These are phyloP conservation scores for Bradynema listronoti DNA, from an alignment of 1,140 invertebrate species.

Conservation along the genomic window DNA sequence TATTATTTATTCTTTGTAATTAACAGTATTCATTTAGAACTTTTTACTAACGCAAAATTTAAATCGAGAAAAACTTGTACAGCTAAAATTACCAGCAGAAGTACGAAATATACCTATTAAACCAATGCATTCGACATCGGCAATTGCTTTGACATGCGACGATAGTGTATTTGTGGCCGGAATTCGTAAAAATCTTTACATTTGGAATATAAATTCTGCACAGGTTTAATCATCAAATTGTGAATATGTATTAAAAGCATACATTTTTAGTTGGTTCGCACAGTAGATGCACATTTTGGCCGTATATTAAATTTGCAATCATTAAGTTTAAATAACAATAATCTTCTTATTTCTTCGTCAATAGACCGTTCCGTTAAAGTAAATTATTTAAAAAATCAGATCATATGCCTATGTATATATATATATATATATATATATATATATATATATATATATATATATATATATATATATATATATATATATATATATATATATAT, in stretches of 20 bases:
- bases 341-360: conserved; percentile 86
- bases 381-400: conserved; percentile 1
- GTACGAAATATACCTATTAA: conserved; percentile 45
- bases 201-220: conserved; percentile 71
- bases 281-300: conserved; percentile 90
- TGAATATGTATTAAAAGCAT: conserved; percentile 51
- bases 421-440: neutral
- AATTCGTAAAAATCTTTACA: conserved; percentile 87
- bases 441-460: conserved; percentile 2
- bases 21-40: too few species aligned
- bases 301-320: conserved; percentile 83
- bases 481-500: neutral
- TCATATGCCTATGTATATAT: conserved; percentile 3
- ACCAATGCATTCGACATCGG: conserved; percentile 74
- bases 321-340: conserved; percentile 78
- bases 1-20: too few species aligned
- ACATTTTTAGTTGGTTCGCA: conserved; percentile 75
- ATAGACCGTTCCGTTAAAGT: conserved; percentile 92
- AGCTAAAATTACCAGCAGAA: conserved; percentile 36
- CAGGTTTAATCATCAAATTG: conserved; percentile 13
- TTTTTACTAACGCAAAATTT: conserved; percentile 35
- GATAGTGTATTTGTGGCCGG: conserved; percentile 87
- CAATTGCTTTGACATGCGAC: conserved; percentile 78
- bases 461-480: neutral
- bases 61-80: conserved; percentile 24